These are phyloP conservation scores for Alca torda DNA, from an alignment of 2,797 vertebrate genomes.

Conservation along the genomic window DNA sequence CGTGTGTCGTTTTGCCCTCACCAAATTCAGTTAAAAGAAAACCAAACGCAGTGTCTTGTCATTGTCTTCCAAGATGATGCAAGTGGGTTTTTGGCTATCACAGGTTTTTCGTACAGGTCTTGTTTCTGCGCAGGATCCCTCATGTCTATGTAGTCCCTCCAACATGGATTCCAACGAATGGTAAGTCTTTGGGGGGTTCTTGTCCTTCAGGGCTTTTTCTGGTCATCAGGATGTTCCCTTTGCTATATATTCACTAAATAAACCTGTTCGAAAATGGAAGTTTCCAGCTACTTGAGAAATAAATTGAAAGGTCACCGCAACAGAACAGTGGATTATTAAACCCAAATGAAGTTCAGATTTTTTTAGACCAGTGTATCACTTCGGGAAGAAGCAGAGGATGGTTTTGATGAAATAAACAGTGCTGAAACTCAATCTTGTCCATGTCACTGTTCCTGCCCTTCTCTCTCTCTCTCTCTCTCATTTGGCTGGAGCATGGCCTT, in stretches of 20 bases:
- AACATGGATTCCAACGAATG: background rate
- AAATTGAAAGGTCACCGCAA: background rate
- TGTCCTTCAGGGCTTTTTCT: background rate
- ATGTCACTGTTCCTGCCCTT: background rate
- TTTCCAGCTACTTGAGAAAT: background rate
- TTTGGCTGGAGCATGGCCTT: background rate
- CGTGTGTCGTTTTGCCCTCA: background rate
- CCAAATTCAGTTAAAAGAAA: background rate
- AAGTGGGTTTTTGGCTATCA: background rate
- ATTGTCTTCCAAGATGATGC: background rate
- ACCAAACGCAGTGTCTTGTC: background rate
- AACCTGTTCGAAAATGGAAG: background rate
- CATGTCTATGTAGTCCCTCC: background rate
- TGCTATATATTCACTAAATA: background rate
- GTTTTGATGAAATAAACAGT: background rate
- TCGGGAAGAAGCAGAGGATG: background rate
- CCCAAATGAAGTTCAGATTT: background rate
- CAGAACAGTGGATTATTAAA: background rate
- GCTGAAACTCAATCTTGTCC: background rate
- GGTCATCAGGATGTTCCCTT: background rate
- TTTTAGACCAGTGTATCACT: background rate
- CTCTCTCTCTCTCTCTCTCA: background rate
- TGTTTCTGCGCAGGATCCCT: background rate
- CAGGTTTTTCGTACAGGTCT: background rate
- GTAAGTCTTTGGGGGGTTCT: background rate